Evolutionary conservation across 2,113 vertebrate genomes (phyloP), one percentile per base, ranked within the genome.

Genomic region (Microtus montanus): DNA sequence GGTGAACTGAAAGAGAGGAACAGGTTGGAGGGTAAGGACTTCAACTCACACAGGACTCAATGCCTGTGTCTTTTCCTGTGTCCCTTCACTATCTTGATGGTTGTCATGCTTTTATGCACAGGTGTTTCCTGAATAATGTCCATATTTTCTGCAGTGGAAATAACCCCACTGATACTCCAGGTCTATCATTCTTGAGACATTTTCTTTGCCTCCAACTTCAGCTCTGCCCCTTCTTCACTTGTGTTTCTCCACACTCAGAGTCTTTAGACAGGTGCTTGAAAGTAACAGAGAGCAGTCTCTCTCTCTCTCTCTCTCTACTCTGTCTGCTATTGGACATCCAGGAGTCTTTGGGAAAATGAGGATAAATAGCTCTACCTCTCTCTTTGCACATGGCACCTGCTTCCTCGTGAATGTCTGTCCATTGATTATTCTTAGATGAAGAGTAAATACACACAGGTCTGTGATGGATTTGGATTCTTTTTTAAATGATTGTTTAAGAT

Each of bases 21-120:
- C 30, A 19, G 33, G 6, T 14, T 44, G 49, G 71, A 61, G n/a
- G 52, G 20, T 10, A 33, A n/a, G 30, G 17, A 15, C 26, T 47
- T 44, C 15, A 80, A 44, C 26, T 47, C 11, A 20, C 0, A 0
- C 30, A 4, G 22, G 66, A 8, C 24, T 61, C 38, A 44, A 52
- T 0, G 1, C 13, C 4, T 1, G 3, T 28, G 12, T 0, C 38
- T 84, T 52, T 41, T n/a, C 14, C 66, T 30, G 2, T 49, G 47
- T 22, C n/a, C 22, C n/a, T 30, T 92, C 58, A 7, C 61, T 54
- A 19, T 6, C 35, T 89, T 7, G 5, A 20, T 12, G 26, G 20
- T 79, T 82, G 30, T 20, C 41, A 17, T 14, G 38, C 8, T 66
- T 8, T 41, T 5, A 0, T 24, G 30, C n/a, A 22, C 12, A 28